These are phyloP conservation scores for Osmerus mordax DNA, from an alignment of 2,113 vertebrate species.

Conservation along the genomic window DNA sequence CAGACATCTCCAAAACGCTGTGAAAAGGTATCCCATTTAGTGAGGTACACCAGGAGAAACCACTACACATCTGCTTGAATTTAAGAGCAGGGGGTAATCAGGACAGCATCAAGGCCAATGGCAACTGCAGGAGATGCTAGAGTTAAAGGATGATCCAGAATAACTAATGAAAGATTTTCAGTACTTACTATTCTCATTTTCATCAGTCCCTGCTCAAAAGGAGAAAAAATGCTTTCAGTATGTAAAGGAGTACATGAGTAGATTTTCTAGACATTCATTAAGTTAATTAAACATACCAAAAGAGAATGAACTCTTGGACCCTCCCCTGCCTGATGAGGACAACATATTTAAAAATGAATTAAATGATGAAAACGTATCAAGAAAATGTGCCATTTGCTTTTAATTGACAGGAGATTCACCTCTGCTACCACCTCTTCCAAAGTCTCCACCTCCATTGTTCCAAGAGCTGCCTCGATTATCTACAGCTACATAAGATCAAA, in stretches of 20 bases:
- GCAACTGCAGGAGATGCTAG: not conserved
- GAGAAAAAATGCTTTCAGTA: not conserved
- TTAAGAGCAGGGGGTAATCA: too few species aligned
- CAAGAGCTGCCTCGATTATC: conserved; percentile 7
- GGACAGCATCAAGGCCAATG: too few species aligned
- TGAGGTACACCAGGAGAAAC: too few species aligned
- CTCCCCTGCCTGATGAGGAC: conserved; percentile 18
- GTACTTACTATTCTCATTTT: conserved; percentile 18
- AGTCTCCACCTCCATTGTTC: conserved; percentile 8
- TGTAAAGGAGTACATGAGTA: not conserved
- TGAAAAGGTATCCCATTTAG: too few species aligned
- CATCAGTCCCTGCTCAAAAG: conserved; percentile 13
- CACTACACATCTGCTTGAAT: too few species aligned
- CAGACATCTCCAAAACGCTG: too few species aligned
- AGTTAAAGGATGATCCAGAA: not conserved
- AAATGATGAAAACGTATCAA: not conserved
- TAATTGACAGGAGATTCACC: not conserved
- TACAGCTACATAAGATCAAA: not conserved
- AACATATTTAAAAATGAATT: not conserved
- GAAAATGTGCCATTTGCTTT: not conserved
- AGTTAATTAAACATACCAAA: conserved; percentile 2
- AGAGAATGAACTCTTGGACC: conserved; percentile 26
- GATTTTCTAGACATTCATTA: not conserved
- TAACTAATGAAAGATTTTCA: not conserved
- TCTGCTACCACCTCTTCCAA: not conserved